phyloP scores from a whole-genome alignment of 2,113 vertebrate genomes.

The Xenopus laevis region DNA sequence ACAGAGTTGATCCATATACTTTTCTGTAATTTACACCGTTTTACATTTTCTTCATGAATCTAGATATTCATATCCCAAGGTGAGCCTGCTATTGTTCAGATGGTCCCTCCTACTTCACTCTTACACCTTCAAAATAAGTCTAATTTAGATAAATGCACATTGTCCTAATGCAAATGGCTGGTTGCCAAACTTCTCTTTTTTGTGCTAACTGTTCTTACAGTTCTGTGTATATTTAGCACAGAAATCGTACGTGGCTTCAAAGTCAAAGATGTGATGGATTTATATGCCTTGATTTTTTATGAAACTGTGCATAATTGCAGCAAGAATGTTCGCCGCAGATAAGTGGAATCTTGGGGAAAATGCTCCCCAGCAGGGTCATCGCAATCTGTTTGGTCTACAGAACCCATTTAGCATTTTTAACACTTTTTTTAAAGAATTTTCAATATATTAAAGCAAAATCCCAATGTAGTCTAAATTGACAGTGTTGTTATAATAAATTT shows the following conservation, averaged over 20 bases:
- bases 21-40: constrained; percentile 47
- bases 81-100: constrained; percentile 38
- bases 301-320: background rate
- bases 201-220: background rate
- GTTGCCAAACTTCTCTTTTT: constrained; percentile 36
- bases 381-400: no score
- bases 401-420: no score
- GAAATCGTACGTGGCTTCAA: constrained; percentile 17
- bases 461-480: no score
- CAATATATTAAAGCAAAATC: no score
- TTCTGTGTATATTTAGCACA: constrained; percentile 32
- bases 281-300: constrained; percentile 5
- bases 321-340: no score
- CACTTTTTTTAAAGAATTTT: no score
- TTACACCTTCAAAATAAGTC: constrained; percentile 38
- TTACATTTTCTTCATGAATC: constrained; percentile 44
- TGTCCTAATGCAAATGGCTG: constrained; percentile 46
- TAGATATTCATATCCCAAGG: constrained; percentile 45
- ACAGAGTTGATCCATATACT: constrained; percentile 45
- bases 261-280: constrained; percentile 21
- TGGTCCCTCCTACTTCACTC: constrained; percentile 40
- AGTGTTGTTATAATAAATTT: no score
- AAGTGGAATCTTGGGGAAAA: no score
- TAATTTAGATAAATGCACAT: constrained; percentile 46
- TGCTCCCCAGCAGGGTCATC: no score